Evolutionary conservation across 2,888 invertebrate genomes (phyloP), one percentile per base, ranked within the genome.

Genomic region (Drosophila engyochracea): DNA sequence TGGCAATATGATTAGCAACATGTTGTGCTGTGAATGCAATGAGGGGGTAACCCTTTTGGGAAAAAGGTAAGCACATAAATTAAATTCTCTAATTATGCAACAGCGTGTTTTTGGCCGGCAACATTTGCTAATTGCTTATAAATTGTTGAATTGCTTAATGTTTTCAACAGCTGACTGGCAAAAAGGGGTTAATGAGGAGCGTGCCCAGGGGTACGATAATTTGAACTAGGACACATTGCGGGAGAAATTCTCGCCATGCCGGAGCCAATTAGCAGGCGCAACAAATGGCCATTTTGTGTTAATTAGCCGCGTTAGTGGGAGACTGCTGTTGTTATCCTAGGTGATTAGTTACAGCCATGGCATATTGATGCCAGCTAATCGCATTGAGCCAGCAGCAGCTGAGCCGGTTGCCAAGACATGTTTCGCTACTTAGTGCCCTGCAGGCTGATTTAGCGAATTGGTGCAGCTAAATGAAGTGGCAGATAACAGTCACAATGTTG

Each of bases 81-180:
- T 74, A 61, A 71, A 78, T 81, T 69, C 65, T 58, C 53, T 80
- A 85, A 82, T 84, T 88, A 88, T 80, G 74, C 80, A 70, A 35
- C 41, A 67, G 53, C 70, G 70, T 65, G 68, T 44, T 12, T 22
- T 37, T 57, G 65, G 41, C 22, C 66, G 54, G 54, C 75, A 79
- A 74, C 75, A 70, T 75, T 77, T 75, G 33, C 85, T 79, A 87
- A 86, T 89, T 86, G 81, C 85, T 74, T 86, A 73, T 79, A 84
- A 84, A 87, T 84, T 84, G 82, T 86, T 75, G 67, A 82, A 82
- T 78, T 84, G 85, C 79, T 82, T 73, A 84, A 84, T 81, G 87
- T 63, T 67, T 67, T 75, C 54, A 73, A 62, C 87, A 87, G 82
- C 80, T 84, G 89, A 73, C 84, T 70, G 64, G 59, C 53, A 70